phyloP scores from a whole-genome alignment of 2,113 vertebrate genomes.

The Tachycineta bicolor region DNA sequence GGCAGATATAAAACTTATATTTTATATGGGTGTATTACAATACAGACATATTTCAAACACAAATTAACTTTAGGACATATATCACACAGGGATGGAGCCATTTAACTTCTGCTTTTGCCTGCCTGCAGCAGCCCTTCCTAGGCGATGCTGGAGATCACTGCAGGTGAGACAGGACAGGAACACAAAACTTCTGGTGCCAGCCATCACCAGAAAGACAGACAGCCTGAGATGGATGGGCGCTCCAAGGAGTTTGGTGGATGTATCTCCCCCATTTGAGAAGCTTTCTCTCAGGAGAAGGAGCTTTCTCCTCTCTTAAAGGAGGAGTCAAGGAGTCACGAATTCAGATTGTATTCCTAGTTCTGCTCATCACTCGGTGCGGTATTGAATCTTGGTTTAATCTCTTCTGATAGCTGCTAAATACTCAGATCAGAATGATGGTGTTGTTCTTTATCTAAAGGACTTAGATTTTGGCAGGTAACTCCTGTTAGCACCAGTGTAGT shows the following conservation, averaged over 20 bases:
- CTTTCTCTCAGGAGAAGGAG: not conserved
- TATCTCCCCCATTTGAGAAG: not conserved
- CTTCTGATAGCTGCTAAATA: not conserved
- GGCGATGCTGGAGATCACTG: rapidly evolving
- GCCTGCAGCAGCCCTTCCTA: not conserved
- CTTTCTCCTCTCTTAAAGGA: not conserved
- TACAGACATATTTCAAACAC: too few species aligned
- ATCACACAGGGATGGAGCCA: not conserved
- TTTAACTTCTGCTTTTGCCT: not conserved
- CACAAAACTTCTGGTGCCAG: not conserved
- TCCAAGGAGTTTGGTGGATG: not conserved
- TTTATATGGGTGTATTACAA: too few species aligned
- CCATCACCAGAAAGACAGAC: not conserved
- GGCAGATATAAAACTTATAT: too few species aligned
- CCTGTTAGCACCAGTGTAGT: not conserved
- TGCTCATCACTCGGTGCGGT: not conserved
- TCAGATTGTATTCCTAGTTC: not conserved
- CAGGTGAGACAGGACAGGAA: not conserved
- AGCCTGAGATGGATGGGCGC: not conserved
- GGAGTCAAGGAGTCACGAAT: not conserved
- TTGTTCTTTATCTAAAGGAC: not conserved
- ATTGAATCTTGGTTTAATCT: not conserved
- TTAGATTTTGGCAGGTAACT: not conserved
- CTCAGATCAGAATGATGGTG: not conserved
- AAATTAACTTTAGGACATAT: too few species aligned